These are phyloP conservation scores for Ceratoteleas bidentatus DNA, from an alignment of 1,140 invertebrate genomes.

Conservation along the genomic window DNA sequence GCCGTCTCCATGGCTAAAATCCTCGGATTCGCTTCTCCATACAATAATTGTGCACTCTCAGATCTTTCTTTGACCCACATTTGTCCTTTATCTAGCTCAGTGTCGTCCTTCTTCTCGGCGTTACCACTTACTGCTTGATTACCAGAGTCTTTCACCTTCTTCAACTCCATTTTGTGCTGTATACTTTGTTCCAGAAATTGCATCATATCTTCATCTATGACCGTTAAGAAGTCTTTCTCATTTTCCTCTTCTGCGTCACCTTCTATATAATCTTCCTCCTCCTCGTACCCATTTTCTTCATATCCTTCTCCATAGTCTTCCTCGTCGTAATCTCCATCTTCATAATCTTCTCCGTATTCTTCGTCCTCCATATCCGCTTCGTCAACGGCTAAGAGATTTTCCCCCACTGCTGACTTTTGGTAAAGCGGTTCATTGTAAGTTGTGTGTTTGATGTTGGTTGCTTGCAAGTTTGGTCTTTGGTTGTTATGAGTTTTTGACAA, in stretches of 20 bases:
- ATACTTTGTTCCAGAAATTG: slow-evolving; percentile 84
- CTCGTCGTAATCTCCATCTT: neutral
- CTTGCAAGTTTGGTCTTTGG: too few relatives aligned
- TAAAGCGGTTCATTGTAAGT: too few relatives aligned
- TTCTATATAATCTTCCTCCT: slow-evolving; percentile 19
- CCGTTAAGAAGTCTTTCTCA: slow-evolving; percentile 73
- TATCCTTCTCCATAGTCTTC: neutral
- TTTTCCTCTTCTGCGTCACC: slow-evolving; percentile 39
- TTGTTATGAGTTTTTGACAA: slow-evolving; percentile 43
- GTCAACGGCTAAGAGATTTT: neutral
- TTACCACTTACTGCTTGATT: slow-evolving; percentile 42
- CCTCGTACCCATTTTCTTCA: neutral
- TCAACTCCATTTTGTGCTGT: slow-evolving; percentile 81
- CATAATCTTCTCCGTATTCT: neutral
- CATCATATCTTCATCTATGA: slow-evolving; percentile 85
- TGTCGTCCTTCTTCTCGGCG: slow-evolving; percentile 15
- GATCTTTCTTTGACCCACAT: slow-evolving; percentile 70
- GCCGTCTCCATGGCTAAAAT: slow-evolving; percentile 89
- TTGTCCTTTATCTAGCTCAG: slow-evolving; percentile 31
- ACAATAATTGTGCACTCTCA: slow-evolving; percentile 81
- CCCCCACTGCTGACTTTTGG: neutral
- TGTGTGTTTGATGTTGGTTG: too few relatives aligned
- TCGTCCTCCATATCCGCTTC: too few relatives aligned
- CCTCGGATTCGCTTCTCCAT: slow-evolving; percentile 84
- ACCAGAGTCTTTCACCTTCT: slow-evolving; percentile 71